phyloP scores from a whole-genome alignment of 2,113 vertebrate genomes.

The Parotia lawesii region DNA sequence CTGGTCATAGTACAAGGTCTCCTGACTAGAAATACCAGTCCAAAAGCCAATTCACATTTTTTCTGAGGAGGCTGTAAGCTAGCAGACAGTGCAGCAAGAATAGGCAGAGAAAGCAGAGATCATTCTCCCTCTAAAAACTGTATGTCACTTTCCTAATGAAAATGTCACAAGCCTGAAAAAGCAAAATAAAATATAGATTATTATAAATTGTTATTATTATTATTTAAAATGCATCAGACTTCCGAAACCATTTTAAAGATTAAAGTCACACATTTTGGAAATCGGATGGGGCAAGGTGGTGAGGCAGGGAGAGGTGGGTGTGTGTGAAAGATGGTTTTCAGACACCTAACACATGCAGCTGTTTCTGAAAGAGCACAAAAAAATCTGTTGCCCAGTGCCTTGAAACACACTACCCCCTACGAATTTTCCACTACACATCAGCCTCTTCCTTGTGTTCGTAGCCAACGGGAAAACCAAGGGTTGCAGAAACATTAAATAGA shows the following conservation, averaged over 20 bases:
- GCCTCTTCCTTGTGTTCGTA: background rate
- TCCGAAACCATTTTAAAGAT: background rate
- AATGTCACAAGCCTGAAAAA: background rate
- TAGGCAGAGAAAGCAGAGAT: background rate
- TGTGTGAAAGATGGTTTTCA: background rate
- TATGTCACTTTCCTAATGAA: background rate
- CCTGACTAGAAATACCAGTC: background rate
- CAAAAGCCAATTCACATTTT: background rate
- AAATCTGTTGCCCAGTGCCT: background rate
- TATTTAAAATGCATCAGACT: background rate
- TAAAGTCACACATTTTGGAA: background rate
- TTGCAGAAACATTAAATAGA: background rate
- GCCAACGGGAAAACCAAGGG: background rate
- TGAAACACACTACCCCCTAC: background rate
- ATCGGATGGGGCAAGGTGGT: rapidly evolving
- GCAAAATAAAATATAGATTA: background rate
- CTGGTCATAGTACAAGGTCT: background rate
- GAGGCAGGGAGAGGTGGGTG: background rate
- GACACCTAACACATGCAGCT: background rate
- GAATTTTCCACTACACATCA: background rate
- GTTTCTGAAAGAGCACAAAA: background rate
- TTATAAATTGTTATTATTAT: background rate
- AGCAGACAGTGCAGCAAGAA: background rate
- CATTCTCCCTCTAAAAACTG: background rate
- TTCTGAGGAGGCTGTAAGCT: background rate